Evolutionary conservation across 2,113 vertebrate genomes (phyloP).

Genomic region (Rhinopomastus cyanomelas): DNA sequence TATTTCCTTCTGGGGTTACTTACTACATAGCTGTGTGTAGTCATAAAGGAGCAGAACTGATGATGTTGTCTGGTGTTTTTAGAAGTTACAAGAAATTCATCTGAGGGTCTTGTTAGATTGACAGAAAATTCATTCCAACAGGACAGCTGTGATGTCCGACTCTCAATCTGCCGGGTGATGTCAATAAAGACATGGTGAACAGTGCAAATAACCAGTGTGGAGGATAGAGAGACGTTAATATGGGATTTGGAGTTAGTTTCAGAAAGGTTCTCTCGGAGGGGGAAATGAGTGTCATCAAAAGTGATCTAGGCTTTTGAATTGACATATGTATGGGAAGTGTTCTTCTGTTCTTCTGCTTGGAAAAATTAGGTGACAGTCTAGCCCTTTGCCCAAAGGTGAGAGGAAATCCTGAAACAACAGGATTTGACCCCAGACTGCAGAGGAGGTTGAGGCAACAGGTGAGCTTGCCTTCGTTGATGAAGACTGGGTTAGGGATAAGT

Average conservation of each 20-base stretch:
- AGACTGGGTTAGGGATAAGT: no score
- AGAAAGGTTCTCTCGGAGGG: not conserved
- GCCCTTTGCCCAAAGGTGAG: not conserved
- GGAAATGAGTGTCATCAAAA: not conserved
- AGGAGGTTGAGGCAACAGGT: no score
- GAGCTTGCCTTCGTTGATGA: no score
- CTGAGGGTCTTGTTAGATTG: not conserved
- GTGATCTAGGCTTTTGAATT: not conserved
- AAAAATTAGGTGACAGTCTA: not conserved
- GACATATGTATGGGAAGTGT: not conserved
- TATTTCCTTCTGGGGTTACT: not conserved
- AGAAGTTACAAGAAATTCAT: not conserved
- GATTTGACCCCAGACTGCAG: no score
- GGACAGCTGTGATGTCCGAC: not conserved
- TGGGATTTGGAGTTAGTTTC: slow-evolving; percentile 7
- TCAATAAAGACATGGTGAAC: not conserved
- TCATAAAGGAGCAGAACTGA: not conserved
- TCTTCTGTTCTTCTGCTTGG: slow-evolving; percentile 11
- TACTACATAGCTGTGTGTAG: not conserved
- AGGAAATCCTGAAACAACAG: slow-evolving; percentile 53
- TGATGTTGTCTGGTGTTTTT: not conserved
- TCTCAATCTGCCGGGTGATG: not conserved
- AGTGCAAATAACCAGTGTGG: rapidly evolving
- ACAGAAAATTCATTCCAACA: not conserved
- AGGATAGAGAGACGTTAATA: not conserved